Evolutionary conservation across 1,140 invertebrate species (phyloP).

Genomic region (Ptiloglossa arizonensis): DNA sequence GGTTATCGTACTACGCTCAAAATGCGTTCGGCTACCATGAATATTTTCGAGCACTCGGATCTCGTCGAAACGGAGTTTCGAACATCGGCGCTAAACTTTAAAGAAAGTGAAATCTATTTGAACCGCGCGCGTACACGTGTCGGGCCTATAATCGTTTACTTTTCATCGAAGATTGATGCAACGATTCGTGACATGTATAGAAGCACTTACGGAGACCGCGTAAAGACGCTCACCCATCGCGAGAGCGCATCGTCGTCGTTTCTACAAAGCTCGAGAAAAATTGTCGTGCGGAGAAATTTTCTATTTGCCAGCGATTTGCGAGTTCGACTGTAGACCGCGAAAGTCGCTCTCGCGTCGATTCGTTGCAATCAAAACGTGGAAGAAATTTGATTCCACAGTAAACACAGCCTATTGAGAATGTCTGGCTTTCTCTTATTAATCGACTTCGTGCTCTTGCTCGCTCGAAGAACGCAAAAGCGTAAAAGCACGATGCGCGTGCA

Average conservation of each 20-base stretch:
- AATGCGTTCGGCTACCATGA: too few species aligned
- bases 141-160: neutral
- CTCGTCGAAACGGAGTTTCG: too few species aligned
- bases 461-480: too few species aligned
- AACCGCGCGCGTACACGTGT: neutral
- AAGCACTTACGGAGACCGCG: neutral
- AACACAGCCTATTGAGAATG: too few species aligned
- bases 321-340: neutral
- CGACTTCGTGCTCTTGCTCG: too few species aligned
- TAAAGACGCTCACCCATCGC: neutral
- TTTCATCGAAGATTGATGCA: neutral
- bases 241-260: neutral
- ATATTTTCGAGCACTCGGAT: too few species aligned
- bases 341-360: neutral
- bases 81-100: neutral
- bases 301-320: neutral
- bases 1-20: too few species aligned
- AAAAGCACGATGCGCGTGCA: too few species aligned
- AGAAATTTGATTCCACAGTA: too few species aligned
- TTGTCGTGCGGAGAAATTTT: neutral
- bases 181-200: neutral
- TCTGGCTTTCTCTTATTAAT: too few species aligned
- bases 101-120: too few species aligned
- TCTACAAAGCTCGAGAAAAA: neutral
- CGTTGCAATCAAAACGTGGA: neutral